Evolutionary conservation across 2,797 vertebrate species (phyloP).

Genomic region (Leucoraja ocellata): DNA sequence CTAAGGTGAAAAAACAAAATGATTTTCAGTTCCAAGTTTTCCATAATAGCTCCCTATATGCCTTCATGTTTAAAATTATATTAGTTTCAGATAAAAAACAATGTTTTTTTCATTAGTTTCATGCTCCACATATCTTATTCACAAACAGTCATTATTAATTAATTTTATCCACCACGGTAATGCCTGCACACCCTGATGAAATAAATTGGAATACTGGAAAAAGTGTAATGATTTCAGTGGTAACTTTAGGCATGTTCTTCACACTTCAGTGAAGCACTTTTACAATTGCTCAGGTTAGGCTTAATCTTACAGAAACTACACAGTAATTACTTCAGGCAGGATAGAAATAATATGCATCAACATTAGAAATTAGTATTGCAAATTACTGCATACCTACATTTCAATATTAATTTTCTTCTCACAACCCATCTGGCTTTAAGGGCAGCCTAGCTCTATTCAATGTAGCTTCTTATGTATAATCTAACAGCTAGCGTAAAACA

Average conservation of each 20-base stretch:
- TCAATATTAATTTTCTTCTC: background rate
- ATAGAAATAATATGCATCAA: background rate
- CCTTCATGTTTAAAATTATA: background rate
- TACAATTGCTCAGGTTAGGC: background rate
- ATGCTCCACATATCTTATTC: background rate
- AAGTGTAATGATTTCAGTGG: constrained; percentile 16
- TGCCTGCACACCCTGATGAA: background rate
- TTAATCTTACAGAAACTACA: constrained; percentile 18
- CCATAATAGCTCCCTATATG: background rate
- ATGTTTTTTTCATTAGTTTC: background rate
- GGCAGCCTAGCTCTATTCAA: background rate
- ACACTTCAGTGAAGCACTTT: constrained; percentile 2
- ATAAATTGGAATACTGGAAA: background rate
- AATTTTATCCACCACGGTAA: background rate
- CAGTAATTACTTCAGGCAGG: background rate
- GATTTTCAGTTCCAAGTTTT: background rate
- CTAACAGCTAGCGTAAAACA: background rate
- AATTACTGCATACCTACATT: background rate
- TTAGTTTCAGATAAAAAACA: background rate
- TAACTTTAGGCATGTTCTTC: constrained; percentile 19
- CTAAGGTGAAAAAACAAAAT: background rate
- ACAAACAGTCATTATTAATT: background rate
- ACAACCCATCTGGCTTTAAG: background rate
- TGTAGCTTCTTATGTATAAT: background rate
- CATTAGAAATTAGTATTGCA: background rate